Percentiles rank a stretch among this genome's conserved stretches.
phyloP scores from a whole-genome alignment of 2,888 invertebrate genomes.

The Eupithecia inturbata region DNA sequence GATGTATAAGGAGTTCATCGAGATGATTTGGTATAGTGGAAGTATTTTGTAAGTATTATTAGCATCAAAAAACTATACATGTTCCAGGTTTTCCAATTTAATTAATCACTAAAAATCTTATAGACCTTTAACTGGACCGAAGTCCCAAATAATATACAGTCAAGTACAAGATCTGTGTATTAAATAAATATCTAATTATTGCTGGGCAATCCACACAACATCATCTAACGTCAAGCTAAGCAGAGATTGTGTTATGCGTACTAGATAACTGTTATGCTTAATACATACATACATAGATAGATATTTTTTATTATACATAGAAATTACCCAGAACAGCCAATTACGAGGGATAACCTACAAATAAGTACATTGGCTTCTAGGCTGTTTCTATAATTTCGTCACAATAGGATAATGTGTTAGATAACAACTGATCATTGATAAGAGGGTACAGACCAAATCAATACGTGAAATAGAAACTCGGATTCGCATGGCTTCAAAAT shows the following conservation, averaged over 20 bases:
- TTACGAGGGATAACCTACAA: neutral
- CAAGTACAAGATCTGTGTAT: neutral
- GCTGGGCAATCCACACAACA: too few species aligned
- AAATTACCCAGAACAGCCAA: too few species aligned
- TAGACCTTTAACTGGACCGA: neutral
- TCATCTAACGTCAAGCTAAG: too few species aligned
- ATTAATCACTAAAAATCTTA: neutral
- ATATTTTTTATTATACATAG: too few species aligned
- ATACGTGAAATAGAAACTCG: constrained; percentile 5
- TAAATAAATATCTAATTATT: too few species aligned
- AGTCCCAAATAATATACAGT: neutral
- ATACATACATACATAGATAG: too few species aligned
- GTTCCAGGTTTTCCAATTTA: neutral
- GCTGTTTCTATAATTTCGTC: neutral
- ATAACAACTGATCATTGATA: constrained; percentile 57
- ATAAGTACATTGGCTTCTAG: neutral
- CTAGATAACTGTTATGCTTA: too few species aligned
- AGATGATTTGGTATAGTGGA: neutral
- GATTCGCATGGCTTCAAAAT: constrained; percentile 8
- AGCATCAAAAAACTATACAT: neutral
- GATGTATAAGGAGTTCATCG: neutral
- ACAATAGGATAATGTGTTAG: constrained; percentile 2
- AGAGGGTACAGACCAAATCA: constrained; percentile 34
- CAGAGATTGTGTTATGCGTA: too few species aligned
- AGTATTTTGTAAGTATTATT: neutral